Base-by-base conservation (phyloP, 2,113 vertebrate species). In the Hydrolagus affinis region DNA sequence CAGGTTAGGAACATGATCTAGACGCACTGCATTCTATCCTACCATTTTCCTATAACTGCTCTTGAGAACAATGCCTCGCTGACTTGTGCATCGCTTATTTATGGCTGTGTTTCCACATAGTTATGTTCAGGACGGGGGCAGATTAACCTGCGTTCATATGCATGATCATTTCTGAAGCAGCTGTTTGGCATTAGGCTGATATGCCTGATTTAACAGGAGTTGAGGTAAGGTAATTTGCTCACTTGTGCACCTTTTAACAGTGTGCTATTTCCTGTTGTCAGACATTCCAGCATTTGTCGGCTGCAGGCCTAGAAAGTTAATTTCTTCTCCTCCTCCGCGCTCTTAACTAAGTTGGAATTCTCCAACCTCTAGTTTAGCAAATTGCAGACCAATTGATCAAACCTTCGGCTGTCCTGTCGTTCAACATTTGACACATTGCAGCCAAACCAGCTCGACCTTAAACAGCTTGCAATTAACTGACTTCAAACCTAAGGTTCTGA, bases 141-240 rank as follows among this genome's bases (percentile, higher is more conserved):
- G 77, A 80, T 80, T 80, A 80, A 80, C 77, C 77, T 80, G 59
- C 64, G 64, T 80, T 80, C 77, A 60, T 64, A 60, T 64, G 59
- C 77, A 62, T 64, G 59, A 80, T 80, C 77, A 80, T 23, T 80
- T 80, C 64, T 80, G 59, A 80, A 80, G 77, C 59, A 80, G 77
- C 77, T 80, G 77, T 62, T 80, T 80, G 59, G 59, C 64, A 64
- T 80, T 80, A 62, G 28, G 57, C 77, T 80, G 60, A 62, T 56
- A 80, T 80, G 59, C 77, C 77, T 80, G 77, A 80, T 80, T 80
- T 30, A 80, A n/a, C 77, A 64, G 77, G 77, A 80, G n/a, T n/a
- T 56, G 8, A 62, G 59, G 77, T 57, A 64, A 80, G 59, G 11
- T 14, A 64, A 80, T 80, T 80, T 23, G 60, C 77, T 80, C 59